Evolutionary conservation across 2,888 invertebrate genomes (phyloP).

Genomic region (Phytoseiulus persimilis): DNA sequence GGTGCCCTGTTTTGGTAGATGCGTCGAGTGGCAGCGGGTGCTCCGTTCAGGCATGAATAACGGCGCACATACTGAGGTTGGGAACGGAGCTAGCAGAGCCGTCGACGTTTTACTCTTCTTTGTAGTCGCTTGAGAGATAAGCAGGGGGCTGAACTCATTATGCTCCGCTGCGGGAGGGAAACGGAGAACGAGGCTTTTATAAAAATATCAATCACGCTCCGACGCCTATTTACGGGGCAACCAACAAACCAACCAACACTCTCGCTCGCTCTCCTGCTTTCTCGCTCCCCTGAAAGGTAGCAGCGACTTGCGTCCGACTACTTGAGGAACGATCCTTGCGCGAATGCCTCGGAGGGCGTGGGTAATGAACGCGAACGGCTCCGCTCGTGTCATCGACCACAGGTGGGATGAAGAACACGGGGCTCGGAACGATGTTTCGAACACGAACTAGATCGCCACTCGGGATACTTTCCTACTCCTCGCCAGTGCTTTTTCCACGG

Average conservation of each 20-base stretch:
- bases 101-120: not conserved
- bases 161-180: conserved; percentile 14
- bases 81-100: not conserved
- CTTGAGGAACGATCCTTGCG: too few species aligned
- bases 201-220: conserved; percentile 35
- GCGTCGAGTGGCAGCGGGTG: not conserved
- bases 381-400: too few species aligned
- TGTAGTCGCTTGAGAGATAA: not conserved
- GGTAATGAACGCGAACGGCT: too few species aligned
- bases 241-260: not conserved
- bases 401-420: too few species aligned
- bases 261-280: not conserved
- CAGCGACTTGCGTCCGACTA: too few species aligned
- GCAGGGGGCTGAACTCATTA: conserved; percentile 30
- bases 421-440: not conserved
- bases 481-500: too few species aligned
- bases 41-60: not conserved
- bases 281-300: not conserved
- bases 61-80: not conserved
- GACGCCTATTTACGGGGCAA: not conserved
- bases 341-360: too few species aligned
- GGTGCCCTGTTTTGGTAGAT: not conserved
- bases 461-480: not conserved
- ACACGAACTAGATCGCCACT: not conserved
- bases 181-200: conserved; percentile 9